Evolutionary conservation across 2,797 vertebrate genomes (phyloP), one percentile per base, ranked within the genome.

Genomic region (Apodemus agrarius): DNA sequence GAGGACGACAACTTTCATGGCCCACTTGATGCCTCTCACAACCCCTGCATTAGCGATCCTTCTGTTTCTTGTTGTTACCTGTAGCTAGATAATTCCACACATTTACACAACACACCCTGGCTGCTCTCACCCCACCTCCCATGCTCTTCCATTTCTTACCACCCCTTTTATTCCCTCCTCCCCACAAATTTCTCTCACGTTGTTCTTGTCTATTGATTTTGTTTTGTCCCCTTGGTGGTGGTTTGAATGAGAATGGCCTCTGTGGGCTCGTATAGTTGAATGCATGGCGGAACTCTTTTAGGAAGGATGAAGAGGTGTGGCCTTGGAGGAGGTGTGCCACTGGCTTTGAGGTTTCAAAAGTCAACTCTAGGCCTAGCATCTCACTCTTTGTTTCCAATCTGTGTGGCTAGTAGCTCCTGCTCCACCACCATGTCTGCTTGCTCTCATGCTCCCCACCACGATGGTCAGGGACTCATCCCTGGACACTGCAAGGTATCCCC

Each of bases 1-100:
- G 65, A 95, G 86, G 83, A 54, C 57, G 76, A 86, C n/a, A 80
- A 6, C 74, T 86, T 89, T 94, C 34, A 76, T 37, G 83, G 29
- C 19, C 49, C 37, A 40, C 14, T 78, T 29, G 85, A 72, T 91
- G 69, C 67, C 43, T 72, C 40, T 72, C 57, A 81, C 87, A 63
- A 43, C 91, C 86, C 72, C 86, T 93, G 65, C 21, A 37, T 11
- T 26, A 87, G 52, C 93, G 34, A 57, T 67, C 19, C 76, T 90
- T 46, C 52, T 54, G 10, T 91, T 92, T 89, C 29, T 74, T 29
- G 1, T 59, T 37, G 4, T n/a, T 54, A 54, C 37, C 34, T 74
- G 9, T 31, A 21, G 29, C 46, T 61, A 61, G 72, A 74, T 75
- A 59, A 21, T 40, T 74, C 72, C 7, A 57, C 26, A 43, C 52